These are phyloP conservation scores for Eupelmus urozonus DNA, from an alignment of 2,888 invertebrate genomes.

Conservation along the genomic window DNA sequence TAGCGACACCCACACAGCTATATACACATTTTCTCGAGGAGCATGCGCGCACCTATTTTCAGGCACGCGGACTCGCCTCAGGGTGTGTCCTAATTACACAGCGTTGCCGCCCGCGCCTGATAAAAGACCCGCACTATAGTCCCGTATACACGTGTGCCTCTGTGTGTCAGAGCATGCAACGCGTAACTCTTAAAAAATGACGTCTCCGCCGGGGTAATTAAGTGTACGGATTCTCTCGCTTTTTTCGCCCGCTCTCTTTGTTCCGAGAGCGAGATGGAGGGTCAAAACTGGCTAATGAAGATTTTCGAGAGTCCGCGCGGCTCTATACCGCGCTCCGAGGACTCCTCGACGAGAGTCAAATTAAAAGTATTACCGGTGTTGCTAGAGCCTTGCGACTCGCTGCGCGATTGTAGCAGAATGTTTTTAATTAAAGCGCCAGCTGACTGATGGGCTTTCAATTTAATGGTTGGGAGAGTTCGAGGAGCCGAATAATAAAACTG, in stretches of 20 bases:
- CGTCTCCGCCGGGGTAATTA: constrained; percentile 64
- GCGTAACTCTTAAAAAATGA: constrained; percentile 61
- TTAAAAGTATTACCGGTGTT: no score
- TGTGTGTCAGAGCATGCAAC: not conserved
- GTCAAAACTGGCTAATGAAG: constrained; percentile 50
- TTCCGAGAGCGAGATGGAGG: not conserved
- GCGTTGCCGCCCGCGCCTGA: constrained; percentile 52
- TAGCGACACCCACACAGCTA: no score
- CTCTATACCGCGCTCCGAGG: no score
- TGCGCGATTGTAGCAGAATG: no score
- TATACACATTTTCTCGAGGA: no score
- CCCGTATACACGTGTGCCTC: not conserved
- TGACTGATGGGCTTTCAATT: no score
- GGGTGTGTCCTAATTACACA: constrained; percentile 69
- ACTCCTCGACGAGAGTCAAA: no score
- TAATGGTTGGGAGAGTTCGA: no score
- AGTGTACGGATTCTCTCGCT: constrained; percentile 58
- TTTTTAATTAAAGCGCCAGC: no score
- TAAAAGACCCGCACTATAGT: no score
- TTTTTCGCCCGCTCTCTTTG: not conserved
- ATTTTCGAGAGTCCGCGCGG: constrained; percentile 43
- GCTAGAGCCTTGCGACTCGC: no score
- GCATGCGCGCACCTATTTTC: not conserved
- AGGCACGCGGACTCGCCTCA: constrained; percentile 47
- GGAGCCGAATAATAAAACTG: no score